These are phyloP conservation scores for Uloborus diversus DNA, from an alignment of 1,140 invertebrate genomes.

Conservation along the genomic window DNA sequence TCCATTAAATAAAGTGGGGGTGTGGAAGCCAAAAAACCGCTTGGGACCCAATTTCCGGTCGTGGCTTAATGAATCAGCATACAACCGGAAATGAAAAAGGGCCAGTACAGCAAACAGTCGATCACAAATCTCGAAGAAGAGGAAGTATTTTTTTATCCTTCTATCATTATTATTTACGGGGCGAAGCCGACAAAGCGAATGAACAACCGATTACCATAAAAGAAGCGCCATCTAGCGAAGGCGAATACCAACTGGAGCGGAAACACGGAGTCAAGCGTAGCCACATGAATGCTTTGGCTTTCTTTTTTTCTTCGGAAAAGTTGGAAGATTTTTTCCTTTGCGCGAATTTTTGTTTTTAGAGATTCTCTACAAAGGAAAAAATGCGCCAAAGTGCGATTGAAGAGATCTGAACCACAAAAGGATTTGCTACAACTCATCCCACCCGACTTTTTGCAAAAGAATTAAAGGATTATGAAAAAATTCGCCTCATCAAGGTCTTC, in stretches of 20 bases:
- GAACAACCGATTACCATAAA: slow-evolving; percentile 55
- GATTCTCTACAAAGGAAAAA: background rate
- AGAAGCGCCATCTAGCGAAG: slow-evolving; percentile 49
- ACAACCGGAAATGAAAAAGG: slow-evolving; percentile 52
- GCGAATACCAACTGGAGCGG: slow-evolving; percentile 42
- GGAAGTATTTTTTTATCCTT: background rate
- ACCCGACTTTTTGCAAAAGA: too few relatives aligned
- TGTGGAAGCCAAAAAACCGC: slow-evolving; percentile 46
- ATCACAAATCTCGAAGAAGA: slow-evolving; percentile 38
- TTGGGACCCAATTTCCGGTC: slow-evolving; percentile 45
- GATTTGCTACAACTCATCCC: slow-evolving; percentile 32
- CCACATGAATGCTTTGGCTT: background rate
- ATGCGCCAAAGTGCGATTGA: slow-evolving; percentile 45
- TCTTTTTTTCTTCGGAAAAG: background rate
- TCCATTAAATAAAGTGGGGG: slow-evolving; percentile 49
- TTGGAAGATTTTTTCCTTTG: slow-evolving; percentile 11
- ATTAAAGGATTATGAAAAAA: slow-evolving; percentile 35
- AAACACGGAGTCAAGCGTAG: slow-evolving; percentile 44
- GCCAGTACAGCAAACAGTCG: slow-evolving; percentile 41
- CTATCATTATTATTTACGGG: slow-evolving; percentile 55
- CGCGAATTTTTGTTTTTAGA: background rate
- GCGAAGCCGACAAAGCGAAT: slow-evolving; percentile 51
- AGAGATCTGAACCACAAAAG: slow-evolving; percentile 19
- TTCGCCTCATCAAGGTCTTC: background rate
- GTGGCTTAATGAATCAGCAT: slow-evolving; percentile 52